phyloP scores from a whole-genome alignment of 2,113 vertebrate genomes.

The Notothenia coriiceps region DNA sequence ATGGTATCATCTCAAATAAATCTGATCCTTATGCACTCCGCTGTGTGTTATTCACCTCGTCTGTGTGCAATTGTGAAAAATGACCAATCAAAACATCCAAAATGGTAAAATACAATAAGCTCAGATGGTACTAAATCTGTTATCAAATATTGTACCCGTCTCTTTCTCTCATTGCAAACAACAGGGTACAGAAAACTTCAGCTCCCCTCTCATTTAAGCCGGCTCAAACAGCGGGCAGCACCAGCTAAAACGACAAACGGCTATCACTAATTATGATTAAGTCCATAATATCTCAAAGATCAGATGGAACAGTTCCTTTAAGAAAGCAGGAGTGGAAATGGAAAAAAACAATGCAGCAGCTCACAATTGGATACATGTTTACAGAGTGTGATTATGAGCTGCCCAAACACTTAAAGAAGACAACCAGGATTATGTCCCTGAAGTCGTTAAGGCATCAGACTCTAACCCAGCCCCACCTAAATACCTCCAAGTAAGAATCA shows the following conservation, averaged over 20 bases:
- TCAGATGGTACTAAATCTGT: too few relatives aligned
- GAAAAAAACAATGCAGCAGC: not conserved
- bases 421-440: slow-evolving; percentile 61
- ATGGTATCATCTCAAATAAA: not conserved
- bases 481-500: slow-evolving; percentile 68
- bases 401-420: slow-evolving; percentile 48
- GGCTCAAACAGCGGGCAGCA: not conserved
- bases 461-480: slow-evolving; percentile 48
- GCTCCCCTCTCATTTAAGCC: not conserved
- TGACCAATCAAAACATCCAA: not conserved
- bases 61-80: not conserved
- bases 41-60: too few relatives aligned
- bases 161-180: not conserved
- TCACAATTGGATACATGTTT: not conserved
- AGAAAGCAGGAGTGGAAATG: not conserved
- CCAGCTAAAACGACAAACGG: not conserved
- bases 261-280: not conserved
- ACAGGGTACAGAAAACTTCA: not conserved
- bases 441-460: slow-evolving; percentile 44
- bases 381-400: slow-evolving; percentile 16
- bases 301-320: not conserved
- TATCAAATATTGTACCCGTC: too few relatives aligned
- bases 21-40: not conserved
- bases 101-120: too few relatives aligned
- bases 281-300: not conserved